A percentile compares a stretch with the other conserved stretches of the same genome.
Conservation (phyloP, 2,888 invertebrate genomes). For the Trachelus troglodyta region DNA sequence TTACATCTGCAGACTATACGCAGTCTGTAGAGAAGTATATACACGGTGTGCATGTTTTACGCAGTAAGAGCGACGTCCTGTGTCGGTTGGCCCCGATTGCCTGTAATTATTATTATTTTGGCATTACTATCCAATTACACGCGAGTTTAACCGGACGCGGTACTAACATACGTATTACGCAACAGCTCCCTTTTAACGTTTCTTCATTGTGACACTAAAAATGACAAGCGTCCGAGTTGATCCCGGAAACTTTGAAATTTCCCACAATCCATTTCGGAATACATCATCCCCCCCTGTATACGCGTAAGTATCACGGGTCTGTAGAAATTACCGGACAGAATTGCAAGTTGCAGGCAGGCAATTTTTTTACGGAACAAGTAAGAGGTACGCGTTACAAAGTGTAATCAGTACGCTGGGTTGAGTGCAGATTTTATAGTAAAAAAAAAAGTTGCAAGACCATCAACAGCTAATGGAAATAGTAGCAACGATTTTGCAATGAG, state of each 20-base stretch:
- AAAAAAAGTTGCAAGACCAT: too few relatives aligned
- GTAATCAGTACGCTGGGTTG: not conserved
- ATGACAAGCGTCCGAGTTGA: not conserved
- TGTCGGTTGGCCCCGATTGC: not conserved
- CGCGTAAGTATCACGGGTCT: not conserved
- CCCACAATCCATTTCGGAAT: not conserved
- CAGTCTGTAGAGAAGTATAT: not conserved
- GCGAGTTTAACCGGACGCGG: not conserved
- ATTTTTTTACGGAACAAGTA: not conserved
- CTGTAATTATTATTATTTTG: not conserved
- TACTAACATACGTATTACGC: not conserved
- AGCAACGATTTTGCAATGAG: not conserved
- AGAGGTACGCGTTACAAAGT: not conserved
- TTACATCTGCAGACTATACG: conserved; percentile 12
- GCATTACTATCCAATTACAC: not conserved
- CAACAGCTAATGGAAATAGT: not conserved
- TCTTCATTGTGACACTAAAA: not conserved
- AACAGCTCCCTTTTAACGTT: not conserved
- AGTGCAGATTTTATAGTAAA: not conserved
- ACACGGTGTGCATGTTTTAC: not conserved
- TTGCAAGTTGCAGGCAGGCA: not conserved
- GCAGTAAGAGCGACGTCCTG: not conserved
- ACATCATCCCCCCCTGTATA: not conserved
- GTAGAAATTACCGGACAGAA: not conserved
- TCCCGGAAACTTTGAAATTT: not conserved